Percentiles rank a stretch among this genome's conserved stretches.
These are phyloP conservation scores for Parauchenoglanis ngamensis DNA, from an alignment of 2,797 vertebrate species.

Conservation along the genomic window DNA sequence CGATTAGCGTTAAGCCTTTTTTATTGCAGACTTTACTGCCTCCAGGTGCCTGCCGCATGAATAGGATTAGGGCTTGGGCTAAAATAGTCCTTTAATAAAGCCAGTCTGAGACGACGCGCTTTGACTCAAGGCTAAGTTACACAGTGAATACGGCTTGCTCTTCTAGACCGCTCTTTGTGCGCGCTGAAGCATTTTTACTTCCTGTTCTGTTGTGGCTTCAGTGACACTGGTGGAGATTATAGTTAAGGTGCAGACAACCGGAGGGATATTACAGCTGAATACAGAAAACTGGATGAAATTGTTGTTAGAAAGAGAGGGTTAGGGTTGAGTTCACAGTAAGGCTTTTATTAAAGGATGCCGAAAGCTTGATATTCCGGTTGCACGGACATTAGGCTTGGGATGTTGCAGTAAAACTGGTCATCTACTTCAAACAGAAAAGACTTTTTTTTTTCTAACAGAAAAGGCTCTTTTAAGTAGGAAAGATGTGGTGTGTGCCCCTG, in stretches of 20 bases:
- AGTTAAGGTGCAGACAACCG: not conserved
- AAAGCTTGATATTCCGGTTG: not conserved
- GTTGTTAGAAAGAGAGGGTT: not conserved
- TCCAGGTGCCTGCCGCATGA: constrained; percentile 51
- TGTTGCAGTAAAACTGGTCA: not conserved
- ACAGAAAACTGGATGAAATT: not conserved
- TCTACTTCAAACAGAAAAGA: not conserved
- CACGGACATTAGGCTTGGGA: not conserved
- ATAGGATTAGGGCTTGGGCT: constrained; percentile 46
- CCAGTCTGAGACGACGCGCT: constrained; percentile 27
- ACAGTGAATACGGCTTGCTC: constrained; percentile 10
- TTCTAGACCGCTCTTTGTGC: not conserved
- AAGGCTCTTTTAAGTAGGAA: not conserved
- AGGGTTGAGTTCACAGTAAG: not conserved
- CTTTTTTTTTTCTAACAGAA: not conserved
- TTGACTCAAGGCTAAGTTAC: constrained; percentile 40
- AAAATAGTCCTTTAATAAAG: constrained; percentile 51
- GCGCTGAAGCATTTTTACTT: not conserved
- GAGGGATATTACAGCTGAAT: not conserved
- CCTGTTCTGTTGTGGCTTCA: not conserved
- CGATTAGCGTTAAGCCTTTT: constrained; percentile 51
- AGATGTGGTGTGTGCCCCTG: not conserved
- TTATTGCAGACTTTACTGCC: constrained; percentile 54
- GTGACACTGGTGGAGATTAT: constrained; percentile 3
- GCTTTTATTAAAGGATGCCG: not conserved